Percentiles rank a stretch among this genome's conserved stretches.
phyloP scores from a whole-genome alignment of 2,888 invertebrate species.

The Anarsia innoxiella region DNA sequence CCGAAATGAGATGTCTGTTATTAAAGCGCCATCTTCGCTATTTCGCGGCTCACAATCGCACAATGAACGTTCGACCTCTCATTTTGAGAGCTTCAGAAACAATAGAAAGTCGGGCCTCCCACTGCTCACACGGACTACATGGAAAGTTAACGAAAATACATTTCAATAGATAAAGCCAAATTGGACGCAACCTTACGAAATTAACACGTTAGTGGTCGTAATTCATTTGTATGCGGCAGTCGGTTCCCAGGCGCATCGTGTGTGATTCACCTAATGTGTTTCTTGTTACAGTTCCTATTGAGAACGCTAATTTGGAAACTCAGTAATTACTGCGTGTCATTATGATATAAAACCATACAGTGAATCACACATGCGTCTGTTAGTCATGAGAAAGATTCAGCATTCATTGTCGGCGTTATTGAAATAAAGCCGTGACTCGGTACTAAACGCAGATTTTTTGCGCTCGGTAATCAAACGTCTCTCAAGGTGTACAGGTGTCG shows the following conservation, averaged over 20 bases:
- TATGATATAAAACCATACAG: conserved; percentile 33
- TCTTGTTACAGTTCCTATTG: conserved; percentile 41
- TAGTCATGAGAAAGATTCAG: conserved; percentile 4
- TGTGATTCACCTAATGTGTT: conserved; percentile 61
- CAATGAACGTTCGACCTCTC: conserved; percentile 26
- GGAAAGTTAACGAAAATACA: conserved; percentile 71
- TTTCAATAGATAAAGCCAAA: conserved; percentile 68
- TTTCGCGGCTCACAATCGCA: conserved; percentile 30
- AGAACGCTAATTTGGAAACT: conserved; percentile 46
- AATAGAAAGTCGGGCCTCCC: conserved; percentile 11
- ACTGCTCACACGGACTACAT: conserved; percentile 14
- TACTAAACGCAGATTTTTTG: conserved; percentile 9
- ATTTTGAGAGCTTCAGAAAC: conserved; percentile 19
- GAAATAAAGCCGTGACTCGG: conserved; percentile 5
- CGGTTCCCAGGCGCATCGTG: conserved; percentile 57
- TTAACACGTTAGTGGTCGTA: conserved; percentile 60
- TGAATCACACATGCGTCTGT: conserved; percentile 34
- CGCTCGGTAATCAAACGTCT: conserved; percentile 22
- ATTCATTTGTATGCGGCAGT: conserved; percentile 63
- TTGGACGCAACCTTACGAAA: conserved; percentile 62
- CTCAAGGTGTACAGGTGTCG: conserved; percentile 50
- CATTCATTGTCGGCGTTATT: conserved; percentile 7
- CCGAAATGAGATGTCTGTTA: conserved; percentile 42
- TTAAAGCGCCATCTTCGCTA: conserved; percentile 48
- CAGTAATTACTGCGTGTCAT: conserved; percentile 35